Base-by-base conservation (phyloP, 2,113 vertebrate genomes). In the Myotis davidii region DNA sequence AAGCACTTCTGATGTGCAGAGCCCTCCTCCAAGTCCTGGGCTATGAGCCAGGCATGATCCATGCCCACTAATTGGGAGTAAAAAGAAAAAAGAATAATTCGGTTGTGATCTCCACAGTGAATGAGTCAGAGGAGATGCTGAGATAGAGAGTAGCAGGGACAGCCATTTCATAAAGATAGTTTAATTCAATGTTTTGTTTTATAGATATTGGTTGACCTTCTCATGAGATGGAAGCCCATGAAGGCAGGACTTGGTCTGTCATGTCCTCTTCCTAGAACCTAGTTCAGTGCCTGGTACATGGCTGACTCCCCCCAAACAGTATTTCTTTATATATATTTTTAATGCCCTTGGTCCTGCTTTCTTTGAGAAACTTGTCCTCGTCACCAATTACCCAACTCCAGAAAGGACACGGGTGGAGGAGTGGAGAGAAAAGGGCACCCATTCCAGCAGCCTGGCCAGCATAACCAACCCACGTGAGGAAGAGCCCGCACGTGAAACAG, bases 31-130 rank as follows among this genome's bases (percentile, higher is more conserved):
- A 11, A 54, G 50, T 56, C 52, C 84, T 9, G 34, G 67, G 52
- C 21, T 25, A 84, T 0, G 6, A 72, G 32, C 27, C 23, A 82
- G 45, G 45, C 39, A 20, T 12, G 29, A 23, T 85, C 39, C 39
- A 34, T 85, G 81, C 78, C 70, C 42, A 25, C 11, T 77, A 50
- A 50, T 1, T 16, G 21, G 61, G 11, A 78, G 32, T 27, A 18
- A 78, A 72, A 96, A 77, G 84, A 90, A 87, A 91, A 76, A n/a
- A 77, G n/a, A 73, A 37, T 29, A 67, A 74, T 88, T 70, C n/a
- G n/a, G 74, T 11, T 76, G 52, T 37, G 70, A 54, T 74, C 54
- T 50, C 73, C 27, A 45, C 65, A 9, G 2, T 14, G 50, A 61
- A 76, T 37, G 59, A 64, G 7, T 52, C 74, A 56, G 67, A 85